These are phyloP conservation scores for Monochamus alternatus DNA, from an alignment of 2,888 invertebrate genomes.

Conservation along the genomic window DNA sequence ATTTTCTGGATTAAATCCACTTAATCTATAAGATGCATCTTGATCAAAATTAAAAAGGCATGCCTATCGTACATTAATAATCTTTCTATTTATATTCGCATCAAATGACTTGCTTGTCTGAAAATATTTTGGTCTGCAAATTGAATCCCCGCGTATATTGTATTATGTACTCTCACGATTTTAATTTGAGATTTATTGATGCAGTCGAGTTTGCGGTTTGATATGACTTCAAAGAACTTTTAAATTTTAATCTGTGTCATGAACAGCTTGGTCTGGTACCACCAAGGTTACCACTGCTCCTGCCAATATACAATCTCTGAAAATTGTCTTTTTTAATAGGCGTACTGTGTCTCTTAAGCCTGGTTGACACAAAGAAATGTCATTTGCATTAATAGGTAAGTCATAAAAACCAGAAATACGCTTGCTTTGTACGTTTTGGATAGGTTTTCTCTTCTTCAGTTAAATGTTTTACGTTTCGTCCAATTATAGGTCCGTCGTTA, in stretches of 20 bases:
- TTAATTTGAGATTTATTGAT: conserved; percentile 1
- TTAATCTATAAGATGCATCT: too few relatives aligned
- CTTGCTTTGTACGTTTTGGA: not conserved
- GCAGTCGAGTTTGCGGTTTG: not conserved
- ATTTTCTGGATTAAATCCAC: too few relatives aligned
- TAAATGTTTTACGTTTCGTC: not conserved
- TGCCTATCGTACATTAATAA: too few relatives aligned
- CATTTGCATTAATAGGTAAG: not conserved
- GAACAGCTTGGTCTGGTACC: conserved; percentile 39
- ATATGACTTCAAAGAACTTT: conserved; percentile 24
- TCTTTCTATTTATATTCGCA: too few relatives aligned
- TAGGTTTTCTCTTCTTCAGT: too few relatives aligned
- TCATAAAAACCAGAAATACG: not conserved
- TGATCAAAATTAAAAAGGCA: too few relatives aligned
- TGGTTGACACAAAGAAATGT: not conserved
- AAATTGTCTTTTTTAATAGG: conserved; percentile 38
- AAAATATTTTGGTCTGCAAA: too few relatives aligned
- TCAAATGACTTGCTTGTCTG: too few relatives aligned
- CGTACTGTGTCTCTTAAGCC: conserved; percentile 15
- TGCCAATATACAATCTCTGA: conserved; percentile 40
- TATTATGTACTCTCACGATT: conserved; percentile 5
- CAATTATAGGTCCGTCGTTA: conserved; percentile 17
- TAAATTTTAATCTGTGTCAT: conserved; percentile 41
- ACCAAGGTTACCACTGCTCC: conserved; percentile 44
- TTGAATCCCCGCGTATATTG: too few relatives aligned